Conservation (phyloP, 2,888 invertebrate genomes). For the Peribatodes rhomboidaria region DNA sequence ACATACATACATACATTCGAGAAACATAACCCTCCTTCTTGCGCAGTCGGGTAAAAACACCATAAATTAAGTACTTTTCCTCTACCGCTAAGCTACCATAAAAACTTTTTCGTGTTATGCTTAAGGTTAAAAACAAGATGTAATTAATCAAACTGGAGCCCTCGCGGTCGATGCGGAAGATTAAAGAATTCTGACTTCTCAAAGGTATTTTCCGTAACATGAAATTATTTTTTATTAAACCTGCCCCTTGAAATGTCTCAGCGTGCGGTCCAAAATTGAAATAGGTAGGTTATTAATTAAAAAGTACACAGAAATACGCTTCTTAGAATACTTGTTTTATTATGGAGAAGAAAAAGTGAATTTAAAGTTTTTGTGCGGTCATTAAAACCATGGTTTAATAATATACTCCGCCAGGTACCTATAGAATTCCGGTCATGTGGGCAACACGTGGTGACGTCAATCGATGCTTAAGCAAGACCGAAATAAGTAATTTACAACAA, state of each 20-base stretch:
- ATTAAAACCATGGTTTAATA: too few relatives aligned
- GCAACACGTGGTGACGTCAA: too few relatives aligned
- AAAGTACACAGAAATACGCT: neutral
- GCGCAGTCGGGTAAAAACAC: too few relatives aligned
- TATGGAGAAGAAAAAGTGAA: too few relatives aligned
- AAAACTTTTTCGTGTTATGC: neutral
- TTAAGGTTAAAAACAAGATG: slow-evolving; percentile 40
- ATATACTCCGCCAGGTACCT: too few relatives aligned
- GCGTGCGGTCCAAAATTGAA: slow-evolving; percentile 4
- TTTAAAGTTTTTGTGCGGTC: too few relatives aligned
- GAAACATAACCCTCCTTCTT: too few relatives aligned
- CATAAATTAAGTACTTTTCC: neutral
- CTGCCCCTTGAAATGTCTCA: neutral
- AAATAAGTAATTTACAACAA: too few relatives aligned
- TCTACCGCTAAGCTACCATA: neutral
- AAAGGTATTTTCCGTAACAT: slow-evolving; percentile 10
- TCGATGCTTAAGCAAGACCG: too few relatives aligned
- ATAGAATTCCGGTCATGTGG: too few relatives aligned
- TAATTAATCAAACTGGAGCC: slow-evolving; percentile 45
- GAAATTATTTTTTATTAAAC: slow-evolving; percentile 7
- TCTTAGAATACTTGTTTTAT: neutral
- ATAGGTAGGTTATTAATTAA: slow-evolving; percentile 13
- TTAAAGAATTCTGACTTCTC: slow-evolving; percentile 13
- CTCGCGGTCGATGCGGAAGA: slow-evolving; percentile 9
- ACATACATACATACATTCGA: too few relatives aligned